Evolutionary conservation across 2,888 invertebrate species (phyloP), one percentile per base, ranked within the genome.

Genomic region (Cartodere bifasciata): DNA sequence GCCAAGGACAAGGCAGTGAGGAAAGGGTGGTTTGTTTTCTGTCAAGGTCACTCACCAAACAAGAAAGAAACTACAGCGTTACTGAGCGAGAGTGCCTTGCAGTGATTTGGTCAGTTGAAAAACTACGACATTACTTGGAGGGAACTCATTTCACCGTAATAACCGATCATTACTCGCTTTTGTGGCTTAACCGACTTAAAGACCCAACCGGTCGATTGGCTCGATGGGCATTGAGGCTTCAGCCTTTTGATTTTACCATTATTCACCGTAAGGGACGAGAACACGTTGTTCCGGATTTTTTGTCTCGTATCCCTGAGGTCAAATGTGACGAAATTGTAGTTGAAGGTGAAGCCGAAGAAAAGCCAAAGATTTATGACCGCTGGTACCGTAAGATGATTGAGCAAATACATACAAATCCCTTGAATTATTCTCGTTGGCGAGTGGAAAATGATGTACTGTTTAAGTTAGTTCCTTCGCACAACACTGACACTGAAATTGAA

Each of bases 181-280:
- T 28, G 25, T 30, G 39, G 28, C 22, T 32, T 5, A 12, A 20
- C 4, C 14, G 14, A 7, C 9, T 32, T 4, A 41, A 45, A 28
- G 32, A 43, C 20, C 35, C 41, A 31, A 28, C 35, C 13, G 40
- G 39, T 6, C 17, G 39, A 6, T 16, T 45, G 4, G 40, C 41
- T 6, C 26, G 45, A 28, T 44, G 44, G 43, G 33, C 34, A 11
- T 16, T 44, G 6, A 32, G 34, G 5, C 24, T 46, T 2, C 45
- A 44, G 15, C 40, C 28, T 6, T 45, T 34, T 26, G 34, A 38
- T 27, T 46, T 40, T 29, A 23, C 38, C 2, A 25, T 48, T 4
- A 21, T 42, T 10, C 35, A 38, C 22, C 24, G 40, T 9, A 36
- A 32, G n/a, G 40, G 38, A 1, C 33, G 28, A 21, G 27, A 29